These are phyloP conservation scores for Spermophilus dauricus DNA, from an alignment of 2,113 vertebrate genomes.

Conservation along the genomic window DNA sequence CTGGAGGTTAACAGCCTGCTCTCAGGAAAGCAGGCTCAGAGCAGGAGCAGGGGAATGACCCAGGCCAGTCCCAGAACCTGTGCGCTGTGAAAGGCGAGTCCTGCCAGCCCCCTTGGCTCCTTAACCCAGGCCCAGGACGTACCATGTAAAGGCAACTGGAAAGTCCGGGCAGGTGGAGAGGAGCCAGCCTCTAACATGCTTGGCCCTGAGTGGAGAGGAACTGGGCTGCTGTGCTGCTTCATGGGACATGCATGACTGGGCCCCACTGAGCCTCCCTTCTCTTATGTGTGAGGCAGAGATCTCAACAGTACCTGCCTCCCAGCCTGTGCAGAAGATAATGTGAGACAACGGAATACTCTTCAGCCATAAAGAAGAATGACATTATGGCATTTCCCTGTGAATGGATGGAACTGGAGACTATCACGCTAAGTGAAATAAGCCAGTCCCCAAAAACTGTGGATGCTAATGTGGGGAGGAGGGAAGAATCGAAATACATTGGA, in stretches of 20 bases:
- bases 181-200: not conserved
- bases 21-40: not conserved
- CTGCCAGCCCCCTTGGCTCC: not conserved
- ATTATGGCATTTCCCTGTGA: too few relatives aligned
- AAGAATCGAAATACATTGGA: too few relatives aligned
- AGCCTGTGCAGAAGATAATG: not conserved
- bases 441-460: too few relatives aligned
- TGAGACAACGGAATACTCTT: too few relatives aligned
- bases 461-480: too few relatives aligned
- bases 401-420: too few relatives aligned
- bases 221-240: not conserved
- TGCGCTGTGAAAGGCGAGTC: not conserved
- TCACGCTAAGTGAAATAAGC: too few relatives aligned
- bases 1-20: not conserved
- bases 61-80: not conserved
- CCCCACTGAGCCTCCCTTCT: not conserved
- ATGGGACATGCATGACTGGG: accelerated
- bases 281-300: not conserved
- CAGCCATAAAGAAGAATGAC: too few relatives aligned
- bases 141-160: not conserved
- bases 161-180: not conserved
- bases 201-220: not conserved
- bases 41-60: not conserved
- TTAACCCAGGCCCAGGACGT: not conserved
- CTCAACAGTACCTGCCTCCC: not conserved